Percentiles rank a stretch among this genome's conserved stretches.
Conservation (phyloP, 2,888 invertebrate genomes). For the Stomorhina lunata region DNA sequence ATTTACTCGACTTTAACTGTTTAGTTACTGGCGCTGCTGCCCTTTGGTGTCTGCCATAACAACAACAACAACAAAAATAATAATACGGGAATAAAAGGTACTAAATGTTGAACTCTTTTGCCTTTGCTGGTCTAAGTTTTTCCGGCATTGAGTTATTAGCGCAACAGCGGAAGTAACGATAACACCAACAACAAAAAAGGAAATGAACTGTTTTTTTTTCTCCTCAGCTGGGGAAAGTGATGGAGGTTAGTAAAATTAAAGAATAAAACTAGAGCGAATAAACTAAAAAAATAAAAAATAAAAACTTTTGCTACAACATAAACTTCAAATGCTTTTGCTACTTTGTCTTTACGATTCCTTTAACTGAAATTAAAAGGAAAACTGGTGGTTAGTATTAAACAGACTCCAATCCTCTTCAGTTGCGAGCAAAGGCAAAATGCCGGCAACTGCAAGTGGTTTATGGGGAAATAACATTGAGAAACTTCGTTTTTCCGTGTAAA, state of each 20-base stretch:
- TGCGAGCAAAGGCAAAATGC: slow-evolving; percentile 2
- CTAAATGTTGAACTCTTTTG: slow-evolving; percentile 39
- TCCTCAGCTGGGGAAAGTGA: slow-evolving; percentile 64
- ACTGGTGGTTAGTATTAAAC: slow-evolving; percentile 28
- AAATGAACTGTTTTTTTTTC: slow-evolving; percentile 73
- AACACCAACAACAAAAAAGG: slow-evolving; percentile 71
- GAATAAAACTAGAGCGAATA: not conserved
- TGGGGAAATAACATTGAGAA: slow-evolving; percentile 11
- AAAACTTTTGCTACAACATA: not conserved
- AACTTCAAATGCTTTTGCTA: slow-evolving; percentile 17
- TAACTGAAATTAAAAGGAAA: slow-evolving; percentile 20
- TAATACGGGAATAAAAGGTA: not conserved
- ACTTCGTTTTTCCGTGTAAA: slow-evolving; percentile 34
- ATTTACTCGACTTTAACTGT: slow-evolving; percentile 10
- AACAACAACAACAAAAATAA: too few species aligned
- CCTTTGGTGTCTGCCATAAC: not conserved
- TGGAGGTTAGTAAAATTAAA: slow-evolving; percentile 20
- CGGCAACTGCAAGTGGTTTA: not conserved
- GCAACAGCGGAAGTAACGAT: slow-evolving; percentile 72
- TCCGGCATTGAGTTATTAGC: slow-evolving; percentile 68
- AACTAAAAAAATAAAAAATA: not conserved
- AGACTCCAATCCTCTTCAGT: slow-evolving; percentile 1
- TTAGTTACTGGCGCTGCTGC: not conserved
- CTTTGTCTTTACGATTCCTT: slow-evolving; percentile 30
- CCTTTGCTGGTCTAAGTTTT: slow-evolving; percentile 53